phyloP scores from a whole-genome alignment of 1,140 invertebrate species.

The Micrasema longulum region DNA sequence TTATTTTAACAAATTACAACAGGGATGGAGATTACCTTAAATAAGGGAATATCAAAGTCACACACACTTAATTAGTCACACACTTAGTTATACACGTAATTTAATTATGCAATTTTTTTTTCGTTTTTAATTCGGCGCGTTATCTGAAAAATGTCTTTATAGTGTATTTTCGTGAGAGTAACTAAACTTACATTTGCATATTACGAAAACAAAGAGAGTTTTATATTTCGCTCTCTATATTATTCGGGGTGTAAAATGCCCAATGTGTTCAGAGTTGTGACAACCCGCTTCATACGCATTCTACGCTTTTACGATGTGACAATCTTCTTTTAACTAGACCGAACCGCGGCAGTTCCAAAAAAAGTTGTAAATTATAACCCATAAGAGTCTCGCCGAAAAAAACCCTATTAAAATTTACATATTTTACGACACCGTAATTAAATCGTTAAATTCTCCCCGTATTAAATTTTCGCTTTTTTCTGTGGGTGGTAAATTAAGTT shows the following conservation, averaged over 20 bases:
- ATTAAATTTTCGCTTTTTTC: conserved; percentile 42
- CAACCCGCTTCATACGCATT: not conserved
- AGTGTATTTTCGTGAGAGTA: too few species aligned
- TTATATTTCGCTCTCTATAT: conserved; percentile 17
- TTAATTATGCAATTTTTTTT: too few species aligned
- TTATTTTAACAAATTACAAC: too few species aligned
- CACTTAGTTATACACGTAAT: too few species aligned
- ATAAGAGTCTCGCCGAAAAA: conserved; percentile 31
- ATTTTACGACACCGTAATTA: conserved; percentile 53
- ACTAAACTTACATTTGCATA: conserved; percentile 8
- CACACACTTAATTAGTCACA: too few species aligned
- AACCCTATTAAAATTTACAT: conserved; percentile 52
- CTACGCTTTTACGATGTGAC: conserved; percentile 48
- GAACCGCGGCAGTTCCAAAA: conserved; percentile 38
- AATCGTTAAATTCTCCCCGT: conserved; percentile 50
- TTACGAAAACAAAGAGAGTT: conserved; percentile 10
- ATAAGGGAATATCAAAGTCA: too few species aligned
- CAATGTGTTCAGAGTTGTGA: not conserved
- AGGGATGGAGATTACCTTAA: too few species aligned
- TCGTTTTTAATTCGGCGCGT: too few species aligned
- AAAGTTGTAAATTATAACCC: conserved; percentile 33
- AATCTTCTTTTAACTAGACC: conserved; percentile 49
- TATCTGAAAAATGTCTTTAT: too few species aligned
- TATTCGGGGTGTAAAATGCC: conserved; percentile 8
- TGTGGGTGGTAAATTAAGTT: too few species aligned